Evolutionary conservation across 2,113 vertebrate genomes (phyloP).

Genomic region (Morone chrysops): DNA sequence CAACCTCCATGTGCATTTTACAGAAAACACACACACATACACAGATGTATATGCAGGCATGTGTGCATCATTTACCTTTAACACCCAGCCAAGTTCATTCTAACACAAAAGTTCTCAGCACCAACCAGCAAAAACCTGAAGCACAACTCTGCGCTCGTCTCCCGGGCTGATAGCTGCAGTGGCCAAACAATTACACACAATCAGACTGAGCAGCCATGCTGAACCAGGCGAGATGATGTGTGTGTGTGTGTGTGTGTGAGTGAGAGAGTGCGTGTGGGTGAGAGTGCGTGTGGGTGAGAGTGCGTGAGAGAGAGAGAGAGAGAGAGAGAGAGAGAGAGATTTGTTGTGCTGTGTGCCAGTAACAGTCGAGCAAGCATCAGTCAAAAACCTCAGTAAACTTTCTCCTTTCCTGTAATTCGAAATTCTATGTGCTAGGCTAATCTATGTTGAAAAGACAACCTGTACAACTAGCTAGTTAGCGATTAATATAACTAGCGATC

Average conservation of each 20-base stretch:
- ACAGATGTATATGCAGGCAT: not conserved
- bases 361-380: too few relatives aligned
- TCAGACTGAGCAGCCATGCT: constrained; percentile 37
- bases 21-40: not conserved
- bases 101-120: constrained; percentile 9
- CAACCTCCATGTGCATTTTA: too few relatives aligned
- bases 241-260: not conserved
- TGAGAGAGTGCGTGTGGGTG: not conserved
- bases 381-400: too few relatives aligned
- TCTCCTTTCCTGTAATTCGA: too few relatives aligned
- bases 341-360: too few relatives aligned
- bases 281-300: not conserved
- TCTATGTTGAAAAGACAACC: too few relatives aligned
- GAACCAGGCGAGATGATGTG: constrained; percentile 30
- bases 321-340: too few relatives aligned
- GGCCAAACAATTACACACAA: constrained; percentile 45
- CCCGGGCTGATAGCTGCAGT: constrained; percentile 21
- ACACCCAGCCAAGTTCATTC: not conserved
- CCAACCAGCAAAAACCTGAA: not conserved
- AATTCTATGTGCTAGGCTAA: too few relatives aligned
- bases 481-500: too few relatives aligned
- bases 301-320: not conserved
- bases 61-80: not conserved
- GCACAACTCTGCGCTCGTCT: constrained; percentile 13
- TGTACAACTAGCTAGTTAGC: too few relatives aligned